Percentiles rank a stretch among this genome's conserved stretches.
Evolutionary conservation across 2,797 vertebrate genomes (phyloP).

Genomic region (Helarctos malayanus): DNA sequence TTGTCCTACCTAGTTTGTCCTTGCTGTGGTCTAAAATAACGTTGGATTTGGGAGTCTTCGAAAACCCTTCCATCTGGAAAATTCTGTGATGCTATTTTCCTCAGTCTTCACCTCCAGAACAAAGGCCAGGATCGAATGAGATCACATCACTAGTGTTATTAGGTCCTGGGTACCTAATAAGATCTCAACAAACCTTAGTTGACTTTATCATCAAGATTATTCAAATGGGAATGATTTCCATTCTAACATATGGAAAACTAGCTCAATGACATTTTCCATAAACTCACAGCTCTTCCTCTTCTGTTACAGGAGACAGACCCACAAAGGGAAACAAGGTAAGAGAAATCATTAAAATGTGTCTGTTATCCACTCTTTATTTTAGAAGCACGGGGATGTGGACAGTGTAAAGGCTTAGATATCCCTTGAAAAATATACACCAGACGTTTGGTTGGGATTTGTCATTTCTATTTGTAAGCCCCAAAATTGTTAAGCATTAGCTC

Average conservation of each 20-base stretch:
- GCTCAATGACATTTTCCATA: not conserved
- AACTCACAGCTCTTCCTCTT: slow-evolving; percentile 60
- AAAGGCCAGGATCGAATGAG: not conserved
- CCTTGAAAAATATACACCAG: not conserved
- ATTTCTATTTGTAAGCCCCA: slow-evolving; percentile 20
- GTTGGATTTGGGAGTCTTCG: not conserved
- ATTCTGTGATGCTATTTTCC: not conserved
- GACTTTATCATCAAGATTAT: not conserved
- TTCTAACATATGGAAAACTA: not conserved
- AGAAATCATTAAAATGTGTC: not conserved
- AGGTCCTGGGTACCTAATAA: not conserved
- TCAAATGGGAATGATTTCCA: not conserved
- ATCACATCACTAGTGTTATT: not conserved
- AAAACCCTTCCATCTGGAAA: not conserved
- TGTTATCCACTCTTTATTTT: not conserved
- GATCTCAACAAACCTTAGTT: not conserved
- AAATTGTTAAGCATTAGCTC: not conserved
- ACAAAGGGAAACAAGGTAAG: slow-evolving; percentile 81
- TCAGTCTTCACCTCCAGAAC: not conserved
- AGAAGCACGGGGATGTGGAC: not conserved
- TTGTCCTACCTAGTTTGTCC: not conserved
- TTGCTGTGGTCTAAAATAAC: not conserved
- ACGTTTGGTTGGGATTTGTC: not conserved
- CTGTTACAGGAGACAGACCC: slow-evolving; percentile 81
- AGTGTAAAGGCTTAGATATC: not conserved